These are phyloP conservation scores for Oncorhynchus tshawytscha DNA, from an alignment of 2,113 vertebrate genomes.

Conservation along the genomic window DNA sequence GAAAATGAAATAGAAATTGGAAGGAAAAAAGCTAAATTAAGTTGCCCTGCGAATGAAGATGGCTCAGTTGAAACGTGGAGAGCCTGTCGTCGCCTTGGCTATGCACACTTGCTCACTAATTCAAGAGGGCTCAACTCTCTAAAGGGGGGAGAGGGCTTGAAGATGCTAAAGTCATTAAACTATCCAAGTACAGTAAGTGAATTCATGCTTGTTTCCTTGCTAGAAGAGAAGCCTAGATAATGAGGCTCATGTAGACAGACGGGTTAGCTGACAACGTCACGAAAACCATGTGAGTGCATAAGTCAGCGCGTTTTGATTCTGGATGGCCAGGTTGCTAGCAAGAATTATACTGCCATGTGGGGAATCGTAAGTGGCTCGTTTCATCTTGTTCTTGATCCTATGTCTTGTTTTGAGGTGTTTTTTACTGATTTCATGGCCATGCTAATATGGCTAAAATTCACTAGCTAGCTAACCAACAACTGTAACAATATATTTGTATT, in stretches of 20 bases:
- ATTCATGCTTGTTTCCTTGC: constrained; percentile 33
- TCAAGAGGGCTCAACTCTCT: constrained; percentile 63
- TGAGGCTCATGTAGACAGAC: neutral
- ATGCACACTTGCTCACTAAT: constrained; percentile 62
- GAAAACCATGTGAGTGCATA: too few species aligned
- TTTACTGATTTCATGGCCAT: too few species aligned
- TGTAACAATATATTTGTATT: too few species aligned
- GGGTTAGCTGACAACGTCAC: too few species aligned
- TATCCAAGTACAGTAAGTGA: constrained; percentile 52
- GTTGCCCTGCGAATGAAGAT: constrained; percentile 25
- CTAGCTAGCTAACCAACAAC: too few species aligned
- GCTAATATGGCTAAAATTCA: too few species aligned
- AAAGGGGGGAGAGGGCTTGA: constrained; percentile 46
- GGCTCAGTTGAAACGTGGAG: constrained; percentile 4
- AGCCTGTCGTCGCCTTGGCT: constrained; percentile 38
- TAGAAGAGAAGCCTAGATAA: neutral
- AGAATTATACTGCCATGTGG: too few species aligned
- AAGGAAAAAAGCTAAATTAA: constrained; percentile 33
- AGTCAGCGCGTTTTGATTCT: too few species aligned
- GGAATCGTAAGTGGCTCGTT: too few species aligned
- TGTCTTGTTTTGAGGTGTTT: too few species aligned
- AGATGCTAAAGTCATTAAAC: constrained; percentile 54
- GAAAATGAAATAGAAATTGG: neutral
- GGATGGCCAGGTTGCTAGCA: too few species aligned
- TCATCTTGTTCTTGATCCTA: too few species aligned